Evolutionary conservation across 2,888 invertebrate genomes (phyloP), one percentile per base, ranked within the genome.

Genomic region (Troglohyphantes excavatus): DNA sequence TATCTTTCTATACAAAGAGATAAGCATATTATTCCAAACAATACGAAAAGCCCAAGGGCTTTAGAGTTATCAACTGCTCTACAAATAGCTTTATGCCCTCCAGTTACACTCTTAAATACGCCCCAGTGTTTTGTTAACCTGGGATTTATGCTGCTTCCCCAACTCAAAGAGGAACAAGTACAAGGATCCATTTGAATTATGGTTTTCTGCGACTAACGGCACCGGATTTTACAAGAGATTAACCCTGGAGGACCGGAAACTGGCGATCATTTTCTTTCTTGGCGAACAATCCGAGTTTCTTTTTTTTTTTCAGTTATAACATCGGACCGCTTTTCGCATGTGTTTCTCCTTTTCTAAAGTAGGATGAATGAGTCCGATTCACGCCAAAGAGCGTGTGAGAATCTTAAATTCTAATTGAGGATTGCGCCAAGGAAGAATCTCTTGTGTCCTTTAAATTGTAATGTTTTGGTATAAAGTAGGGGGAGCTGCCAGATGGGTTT

Each of bases 331-430:
- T 33, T 39, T 67, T 72, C 6, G 33, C 63, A 83, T 63, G 73
- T 83, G 59, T 59, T 65, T 33, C 23, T 39, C 7, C 73, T 63
- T 13, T 39, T 53, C 53, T 53, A 5, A 73, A 73, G 72, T n/a
- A 83, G 63, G 21, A 73, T 73, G 39, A 73, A 83, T 83, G 83
- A 43, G 26, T 19, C 17, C 21, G 19, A 27, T 83, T 83, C 83
- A 83, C 83, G 73, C 83, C 73, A 83, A 72, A 27, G 63, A 39
- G 83, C 73, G 83, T 73, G 83, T 19, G 73, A 27, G 39, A 63
- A 21, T 21, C 73, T 73, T 39, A 83, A 83, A 83, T 83, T 83
- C 83, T 83, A 83, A 83, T 83, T 73, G 70, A 82, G 70, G 46
- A 11, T 59, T 61, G 19, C 43, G 39, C 33, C 39, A 46, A 78